Base-by-base conservation (phyloP, 2,888 invertebrate genomes). In the Sesia apiformis region DNA sequence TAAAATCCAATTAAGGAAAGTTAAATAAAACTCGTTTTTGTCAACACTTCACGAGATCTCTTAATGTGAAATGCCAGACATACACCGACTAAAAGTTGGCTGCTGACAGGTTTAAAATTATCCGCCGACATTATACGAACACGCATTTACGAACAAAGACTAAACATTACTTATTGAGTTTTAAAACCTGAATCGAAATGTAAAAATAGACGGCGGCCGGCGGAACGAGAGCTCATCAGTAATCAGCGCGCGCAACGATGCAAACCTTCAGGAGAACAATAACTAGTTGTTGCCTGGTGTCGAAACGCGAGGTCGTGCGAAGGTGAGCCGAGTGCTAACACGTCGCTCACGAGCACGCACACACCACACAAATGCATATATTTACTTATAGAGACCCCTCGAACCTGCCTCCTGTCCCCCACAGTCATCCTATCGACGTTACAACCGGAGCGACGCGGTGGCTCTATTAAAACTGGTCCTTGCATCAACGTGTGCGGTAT, bases 221-320 rank as follows among this genome's bases (percentile, higher is more conserved):
- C 54, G 52, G 23, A 46, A 46, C 60, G 58, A 64, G 67, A 67
- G 69, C 84, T 85, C 84, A 87, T 88, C 84, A 83, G 84, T 85
- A 87, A 78, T 74, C 87, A 66, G 72, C 81, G 77, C 86, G 73
- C 84, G 84, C 55, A 57, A 51, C 83, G 72, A 60, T 70, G 75
- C 81, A 72, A 81, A 81, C 84, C 84, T 81, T 81, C 82, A 73
- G 75, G 69, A 73, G 79, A 84, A 86, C 87, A 86, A 85, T 86
- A 82, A 81, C 79, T 79, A 79, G 78, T 76, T 75, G 76, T 76
- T 67, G 73, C 66, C 69, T 72, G 72, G 71, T 84, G 84, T 84
- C 79, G 85, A 87, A 81, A 84, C 83, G 69, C 86, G 88, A 87
- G 88, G 88, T 89, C 88, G 84, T 69, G 66, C 81, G 86, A 86